Evolutionary conservation across 2,113 vertebrate species (phyloP), one percentile per base, ranked within the genome.

Genomic region (Petrocephalus zakoni): DNA sequence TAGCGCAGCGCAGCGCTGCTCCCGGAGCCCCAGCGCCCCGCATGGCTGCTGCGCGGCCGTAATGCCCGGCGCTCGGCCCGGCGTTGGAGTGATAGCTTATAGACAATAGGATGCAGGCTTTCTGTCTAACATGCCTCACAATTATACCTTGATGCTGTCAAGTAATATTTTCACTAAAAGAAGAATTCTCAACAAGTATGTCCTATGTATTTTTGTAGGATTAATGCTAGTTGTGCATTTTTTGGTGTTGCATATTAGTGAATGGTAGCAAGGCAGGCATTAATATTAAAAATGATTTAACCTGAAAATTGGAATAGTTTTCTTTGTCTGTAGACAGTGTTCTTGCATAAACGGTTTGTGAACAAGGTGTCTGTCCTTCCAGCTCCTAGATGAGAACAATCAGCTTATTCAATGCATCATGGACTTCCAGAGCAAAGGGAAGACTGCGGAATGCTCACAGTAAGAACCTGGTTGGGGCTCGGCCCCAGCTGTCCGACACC

Each of bases 381-480:
- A 99, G 98, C 96, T 99, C 95, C 94, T 99, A 94, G 98, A 99
- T 95, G 98, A 99, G 95, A 99, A 99, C 94, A 99, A 99, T 92
- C 98, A 99, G 92, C 96, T 99, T 90, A 99, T 99, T 94, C 98
- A 99, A 91, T 99, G 98, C 94, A 99, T 99, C 94, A 99, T 99
- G 98, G 98, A 99, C 93, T 99, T 98, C 93, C 98, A 99, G 94
- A 99, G 98, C 95, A 99, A 99, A 96, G 98, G 98, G 87, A 99
- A 99, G 94, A 98, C 97, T 0, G 97, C 97, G 81, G 98, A 99
- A 94, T 99, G 98, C 96, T 99, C 98, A 94, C 98, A 99, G 98
- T 99, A 97, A 98, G 96, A 96, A 15, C 83, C 83, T 25, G 81
- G 19, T 10, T 10, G 22, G 81, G 49, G 47, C 42, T 9, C 22